Conservation (phyloP, 2,888 invertebrate species). For the Tolmerus cingulatus region DNA sequence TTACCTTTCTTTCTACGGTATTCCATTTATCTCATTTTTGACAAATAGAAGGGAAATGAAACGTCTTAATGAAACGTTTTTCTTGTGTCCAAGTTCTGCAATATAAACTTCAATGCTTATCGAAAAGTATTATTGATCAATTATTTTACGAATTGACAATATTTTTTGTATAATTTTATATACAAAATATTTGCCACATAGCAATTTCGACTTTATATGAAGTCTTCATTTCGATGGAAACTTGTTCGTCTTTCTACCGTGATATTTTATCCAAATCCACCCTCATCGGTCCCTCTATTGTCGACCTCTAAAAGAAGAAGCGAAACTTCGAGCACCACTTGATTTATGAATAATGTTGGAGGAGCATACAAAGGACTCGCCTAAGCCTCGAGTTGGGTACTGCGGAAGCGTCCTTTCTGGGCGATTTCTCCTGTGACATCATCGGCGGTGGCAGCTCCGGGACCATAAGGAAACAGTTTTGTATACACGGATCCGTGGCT, state of each 20-base stretch:
- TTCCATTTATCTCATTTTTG: too few species aligned
- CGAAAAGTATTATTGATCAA: too few species aligned
- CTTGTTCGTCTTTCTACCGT: slow-evolving; percentile 13
- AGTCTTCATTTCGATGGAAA: slow-evolving; percentile 20
- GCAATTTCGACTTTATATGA: neutral
- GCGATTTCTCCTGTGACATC: slow-evolving; percentile 22
- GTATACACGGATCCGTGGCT: slow-evolving; percentile 31
- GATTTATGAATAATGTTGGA: slow-evolving; percentile 42
- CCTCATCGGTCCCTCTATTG: slow-evolving; percentile 10
- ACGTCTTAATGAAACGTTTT: too few species aligned
- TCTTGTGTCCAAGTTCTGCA: too few species aligned
- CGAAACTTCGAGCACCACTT: slow-evolving; percentile 38
- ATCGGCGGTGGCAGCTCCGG: neutral
- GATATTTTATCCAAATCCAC: slow-evolving; percentile 34
- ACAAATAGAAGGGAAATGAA: too few species aligned
- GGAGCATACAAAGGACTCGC: slow-evolving; percentile 26
- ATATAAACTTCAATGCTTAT: too few species aligned
- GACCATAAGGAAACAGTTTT: slow-evolving; percentile 6
- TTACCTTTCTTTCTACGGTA: too few species aligned
- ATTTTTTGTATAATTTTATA: too few species aligned
- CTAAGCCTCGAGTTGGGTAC: neutral
- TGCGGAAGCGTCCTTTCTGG: neutral
- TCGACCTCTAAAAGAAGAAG: slow-evolving; percentile 1
- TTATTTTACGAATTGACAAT: too few species aligned
- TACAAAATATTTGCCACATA: neutral